Percentiles rank a stretch among this genome's conserved stretches.
Evolutionary conservation across 2,888 invertebrate species (phyloP).

Genomic region (Cylindroiulus punctatus): DNA sequence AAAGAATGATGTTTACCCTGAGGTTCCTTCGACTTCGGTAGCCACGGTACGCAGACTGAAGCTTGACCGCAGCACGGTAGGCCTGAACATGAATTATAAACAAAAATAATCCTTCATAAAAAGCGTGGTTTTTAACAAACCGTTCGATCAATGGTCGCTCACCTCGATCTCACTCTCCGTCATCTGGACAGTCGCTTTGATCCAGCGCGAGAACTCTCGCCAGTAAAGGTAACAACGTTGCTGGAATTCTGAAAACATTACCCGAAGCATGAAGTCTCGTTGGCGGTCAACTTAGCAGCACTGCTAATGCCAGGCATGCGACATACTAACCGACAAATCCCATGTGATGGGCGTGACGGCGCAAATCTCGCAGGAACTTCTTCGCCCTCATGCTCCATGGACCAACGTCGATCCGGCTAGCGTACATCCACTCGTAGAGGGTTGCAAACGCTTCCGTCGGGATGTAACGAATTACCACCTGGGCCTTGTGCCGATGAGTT

Average conservation of each 20-base stretch:
- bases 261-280: not conserved
- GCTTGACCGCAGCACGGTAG: not conserved
- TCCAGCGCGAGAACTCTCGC: not conserved
- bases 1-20: not conserved
- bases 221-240: not conserved
- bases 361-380: not conserved
- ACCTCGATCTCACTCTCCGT: not conserved
- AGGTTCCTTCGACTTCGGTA: not conserved
- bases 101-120: not conserved
- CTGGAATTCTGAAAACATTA: not conserved
- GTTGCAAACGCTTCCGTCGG: not conserved
- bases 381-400: not conserved
- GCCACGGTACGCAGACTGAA: not conserved
- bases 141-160: not conserved
- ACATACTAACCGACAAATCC: constrained; percentile 12
- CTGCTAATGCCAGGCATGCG: not conserved
- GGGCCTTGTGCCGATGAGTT: not conserved
- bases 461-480: not conserved
- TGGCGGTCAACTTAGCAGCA: not conserved
- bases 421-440: constrained; percentile 46
- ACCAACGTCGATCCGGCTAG: not conserved
- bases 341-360: not conserved
- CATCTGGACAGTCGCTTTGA: not conserved
- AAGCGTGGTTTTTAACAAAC: too few species aligned
- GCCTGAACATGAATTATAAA: not conserved